Evolutionary conservation across 2,113 vertebrate genomes (phyloP), one percentile per base, ranked within the genome.

Genomic region (Oreochromis niloticus): DNA sequence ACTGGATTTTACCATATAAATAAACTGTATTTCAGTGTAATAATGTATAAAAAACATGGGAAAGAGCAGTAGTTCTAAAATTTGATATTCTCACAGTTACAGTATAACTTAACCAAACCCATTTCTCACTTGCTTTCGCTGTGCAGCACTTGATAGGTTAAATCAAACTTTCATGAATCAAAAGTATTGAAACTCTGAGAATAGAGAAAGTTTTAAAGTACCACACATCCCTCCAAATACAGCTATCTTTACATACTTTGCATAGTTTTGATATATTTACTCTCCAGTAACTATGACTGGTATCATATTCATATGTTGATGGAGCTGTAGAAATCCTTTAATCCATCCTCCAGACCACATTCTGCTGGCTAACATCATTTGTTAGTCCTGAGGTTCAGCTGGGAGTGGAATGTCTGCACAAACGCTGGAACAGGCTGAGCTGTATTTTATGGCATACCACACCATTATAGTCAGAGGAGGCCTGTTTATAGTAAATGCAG

Each of bases 271-370:
- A 81, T 89, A 22, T 63, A 84, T 48, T 17, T 50, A 54, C 11
- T 48, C 30, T 78, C 14, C 34, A 52, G 73, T 52, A 52, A 19
- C 46, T 78, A 78, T 50, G 73, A 78, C 46, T 52, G 43, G 73
- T 59, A 30, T 85, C 78, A 87, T 48, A 68, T 78, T 50, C 73
- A 50, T 50, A 78, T 78, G 73, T 78, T 32, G 46, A 48, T 78
- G 73, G 73, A 50, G 73, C 73, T 66, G 68, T 52, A 85, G 68
- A 88, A 43, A 81, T 66, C 41, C 87, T 91, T 86, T 83, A 84
- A 87, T 85, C 73, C 73, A 78, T 78, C 73, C 46, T 50, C 55
- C 48, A 68, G 75, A 66, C 82, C 63, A 86, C 83, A 59, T 84
- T 68, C 73, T 85, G 82, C 56, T 68, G 80, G 41, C 66, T 83